Base-by-base conservation (phyloP, 2,797 vertebrate species). In the Danio kyathit region DNA sequence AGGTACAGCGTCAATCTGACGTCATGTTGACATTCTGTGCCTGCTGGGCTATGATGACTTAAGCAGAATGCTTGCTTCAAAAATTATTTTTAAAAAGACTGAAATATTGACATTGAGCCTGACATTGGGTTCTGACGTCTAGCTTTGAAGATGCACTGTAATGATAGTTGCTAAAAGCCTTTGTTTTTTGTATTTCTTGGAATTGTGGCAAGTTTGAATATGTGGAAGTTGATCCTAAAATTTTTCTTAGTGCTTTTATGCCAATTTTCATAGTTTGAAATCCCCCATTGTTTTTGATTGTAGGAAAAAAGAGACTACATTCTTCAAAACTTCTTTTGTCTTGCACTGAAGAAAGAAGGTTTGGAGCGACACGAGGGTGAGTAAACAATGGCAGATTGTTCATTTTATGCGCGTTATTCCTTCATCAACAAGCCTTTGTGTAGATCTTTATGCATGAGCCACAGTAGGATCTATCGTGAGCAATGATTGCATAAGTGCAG, bases 401-500 rank as follows among this genome's bases (percentile, higher is more conserved):
- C 54, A 56, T 54, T 72, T 38, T 6, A 9, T 60, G 76, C 52
- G 2, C 71, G 21, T 51, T 52, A 54, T 46, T 56, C 70, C 60
- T 80, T 80, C 49, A 56, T 46, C 46, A 56, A 56, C 69, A 64
- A 43, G 19, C 38, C 19, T 70, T 65, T 52, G 46, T 70, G 49
- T 52, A 59, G 52, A 59, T 73, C 54, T 73, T 63, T 21, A 61
- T 11, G 57, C 13, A 49, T 38, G 59, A 75, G 59, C 43, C 57
- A 49, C 29, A 19, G 49, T 29, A n/a, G 69, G 69, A 64, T 80
- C 60, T 17, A 51, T 52, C 44, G 43, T 16, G 48, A 70, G 57
- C 57, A 63, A 74, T 57, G 43, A 80, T 56, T 80, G 69, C 60
- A 65, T 79, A 79, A 60, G 40, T 72, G 77, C 59, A 69, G 54